These are phyloP conservation scores for Danio kyathit DNA, from an alignment of 2,797 vertebrate species.

Conservation along the genomic window DNA sequence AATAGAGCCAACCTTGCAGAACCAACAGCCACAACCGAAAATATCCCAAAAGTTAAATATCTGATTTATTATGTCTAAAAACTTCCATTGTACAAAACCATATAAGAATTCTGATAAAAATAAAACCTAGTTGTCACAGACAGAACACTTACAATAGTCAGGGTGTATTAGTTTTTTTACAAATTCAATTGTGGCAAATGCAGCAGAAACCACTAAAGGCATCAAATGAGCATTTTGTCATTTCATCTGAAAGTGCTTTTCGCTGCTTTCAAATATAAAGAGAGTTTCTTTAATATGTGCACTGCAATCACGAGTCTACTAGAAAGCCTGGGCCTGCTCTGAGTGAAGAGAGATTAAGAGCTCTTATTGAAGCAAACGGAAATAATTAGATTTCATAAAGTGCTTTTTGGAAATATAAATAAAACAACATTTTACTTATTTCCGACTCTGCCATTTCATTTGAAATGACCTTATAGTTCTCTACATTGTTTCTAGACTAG, in stretches of 20 bases:
- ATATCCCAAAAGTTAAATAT: not conserved
- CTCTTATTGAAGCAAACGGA: slow-evolving; percentile 13
- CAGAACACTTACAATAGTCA: not conserved
- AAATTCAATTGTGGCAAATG: slow-evolving; percentile 14
- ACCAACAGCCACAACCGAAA: not conserved
- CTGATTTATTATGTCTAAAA: no score
- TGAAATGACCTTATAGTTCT: slow-evolving; percentile 5
- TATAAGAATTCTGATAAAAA: not conserved
- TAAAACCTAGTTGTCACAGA: not conserved
- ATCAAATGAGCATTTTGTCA: slow-evolving; percentile 33
- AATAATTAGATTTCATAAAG: slow-evolving; percentile 39
- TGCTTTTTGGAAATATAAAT: slow-evolving; percentile 38
- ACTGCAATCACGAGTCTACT: not conserved
- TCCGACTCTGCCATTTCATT: slow-evolving; percentile 5
- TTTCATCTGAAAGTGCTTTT: slow-evolving; percentile 12
- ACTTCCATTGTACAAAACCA: not conserved
- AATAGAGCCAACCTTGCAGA: not conserved
- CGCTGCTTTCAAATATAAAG: slow-evolving; percentile 31
- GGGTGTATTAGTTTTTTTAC: not conserved
- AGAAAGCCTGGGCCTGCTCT: not conserved
- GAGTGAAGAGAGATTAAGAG: slow-evolving; percentile 6
- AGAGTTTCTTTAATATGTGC: slow-evolving; percentile 15
- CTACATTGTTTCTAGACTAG: not conserved
- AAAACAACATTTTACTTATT: slow-evolving; percentile 26
- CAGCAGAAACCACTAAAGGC: slow-evolving; percentile 31